Base-by-base conservation (phyloP, 2,113 vertebrate species). In the Psettodes erumei region DNA sequence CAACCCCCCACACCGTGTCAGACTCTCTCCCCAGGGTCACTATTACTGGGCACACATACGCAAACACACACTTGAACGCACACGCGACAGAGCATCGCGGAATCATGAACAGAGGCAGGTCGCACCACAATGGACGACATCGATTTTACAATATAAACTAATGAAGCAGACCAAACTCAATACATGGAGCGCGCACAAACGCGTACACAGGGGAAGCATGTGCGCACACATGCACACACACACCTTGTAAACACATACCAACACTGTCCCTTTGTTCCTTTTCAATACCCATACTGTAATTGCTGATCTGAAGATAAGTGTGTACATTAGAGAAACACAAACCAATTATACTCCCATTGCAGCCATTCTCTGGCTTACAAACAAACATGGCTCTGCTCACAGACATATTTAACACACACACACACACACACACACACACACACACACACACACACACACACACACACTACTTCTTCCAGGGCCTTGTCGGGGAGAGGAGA, bases 101-200 rank as follows among this genome's bases (percentile, higher is more conserved):
- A n/a, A n/a, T n/a, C n/a, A n/a, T n/a, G 75, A 86, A 80, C 48
- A 69, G 60, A 81, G 66, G 83, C 84, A 63, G 79, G 76, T 85
- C 27, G 48, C 68, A 59, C 63, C 71, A 86, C 89, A 90, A 89
- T 69, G 70, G 82, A 74, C 64, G 45, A 70, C 88, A 91, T 91
- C 59, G 89, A 92, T 92, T 92, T 90, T 87, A 87, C 85, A 91
- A 91, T 90, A 83, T 79, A 86, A 87, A 87, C 89, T 89, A 91
- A 90, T 88, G 89, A 90, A 88, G 86, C 91, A 72, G 63, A 81
- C 61, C 59, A 48, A 87, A 80, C 76, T 87, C 84, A 67, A 84
- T 81, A 86, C 74, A 70, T 12, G 61, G 21, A 68, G 60, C 69
- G 9, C 55, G 64, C 74, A 76, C 50, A 71, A 18, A 72, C 66